These are phyloP conservation scores for Cervus canadensis DNA, from an alignment of 2,113 vertebrate genomes.

Conservation along the genomic window DNA sequence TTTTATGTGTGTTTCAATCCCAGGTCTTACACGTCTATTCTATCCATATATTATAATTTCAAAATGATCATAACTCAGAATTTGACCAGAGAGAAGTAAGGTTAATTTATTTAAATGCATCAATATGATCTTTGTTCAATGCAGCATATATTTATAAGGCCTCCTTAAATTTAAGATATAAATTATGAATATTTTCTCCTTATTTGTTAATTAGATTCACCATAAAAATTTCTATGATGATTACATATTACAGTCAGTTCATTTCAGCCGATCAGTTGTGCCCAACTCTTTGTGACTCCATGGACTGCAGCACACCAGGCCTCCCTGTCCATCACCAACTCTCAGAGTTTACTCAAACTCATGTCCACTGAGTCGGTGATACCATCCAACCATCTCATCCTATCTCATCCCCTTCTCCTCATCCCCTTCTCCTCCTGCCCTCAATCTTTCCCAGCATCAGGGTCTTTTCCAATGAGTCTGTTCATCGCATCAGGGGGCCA, in stretches of 20 bases:
- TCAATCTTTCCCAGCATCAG: neutral
- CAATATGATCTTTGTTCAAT: slow-evolving; percentile 29
- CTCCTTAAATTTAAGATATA: slow-evolving; percentile 26
- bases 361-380: neutral
- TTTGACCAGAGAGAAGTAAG: slow-evolving; percentile 40
- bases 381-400: neutral
- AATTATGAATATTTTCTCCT: slow-evolving; percentile 34
- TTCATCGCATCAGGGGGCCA: neutral
- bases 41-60: slow-evolving; percentile 35
- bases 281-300: neutral
- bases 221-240: neutral
- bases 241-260: neutral
- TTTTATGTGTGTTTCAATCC: slow-evolving; percentile 48
- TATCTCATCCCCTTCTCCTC: neutral
- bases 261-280: neutral
- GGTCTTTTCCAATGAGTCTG: neutral
- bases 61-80: slow-evolving; percentile 56
- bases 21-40: slow-evolving; percentile 58
- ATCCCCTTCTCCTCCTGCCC: neutral
- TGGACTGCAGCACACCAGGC: neutral
- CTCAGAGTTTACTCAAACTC: neutral
- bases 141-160: slow-evolving; percentile 24
- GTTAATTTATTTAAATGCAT: slow-evolving; percentile 62
- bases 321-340: neutral
- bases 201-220: slow-evolving; percentile 31